Base-by-base conservation (phyloP, 2,888 invertebrate species). In the Gari tellinella region DNA sequence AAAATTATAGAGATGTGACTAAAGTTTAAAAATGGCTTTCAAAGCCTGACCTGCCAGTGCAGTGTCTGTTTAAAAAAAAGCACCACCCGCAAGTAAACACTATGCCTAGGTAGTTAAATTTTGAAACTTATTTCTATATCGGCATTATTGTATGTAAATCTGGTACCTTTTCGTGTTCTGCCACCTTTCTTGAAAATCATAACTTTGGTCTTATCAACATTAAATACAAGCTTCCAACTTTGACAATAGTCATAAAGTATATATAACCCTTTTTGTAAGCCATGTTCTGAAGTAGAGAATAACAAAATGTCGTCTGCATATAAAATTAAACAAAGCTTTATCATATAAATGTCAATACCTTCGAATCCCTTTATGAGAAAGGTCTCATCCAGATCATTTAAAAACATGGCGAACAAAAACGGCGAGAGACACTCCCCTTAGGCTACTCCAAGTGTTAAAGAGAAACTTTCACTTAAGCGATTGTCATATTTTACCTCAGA, bases 11-110 rank as follows among this genome's bases (percentile, higher is more conserved):
- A 68, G 38, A 19, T 61, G 49, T 55, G 60, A 55, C 5, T 68
- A 57, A 38, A 69, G 31, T 31, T 56, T 63, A 56, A 57, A 68
- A 7, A 68, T 62, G 4, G 56, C 61, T 49, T 61, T 61, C 19
- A 46, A 38, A 1, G 52, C 51, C 45, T 58, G 66, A 14, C 51
- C 66, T 14, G 51, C 66, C 21, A 66, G 4, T 15, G 43, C 21
- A 21, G 26, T 58, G 14, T 58, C 41, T 15, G 53, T 43, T 31
- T 63, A 26, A 17, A 23, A 8, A 43, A 63, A 52, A 31, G 45
- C 45, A 1, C n/a, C 45, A 45, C 1, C 43, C 53, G 1, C 21
- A 3, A 15, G 52, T 41, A 45, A 63, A 53, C 0, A 26, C 53
- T 19, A 63, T 43, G 17, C 52, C 52, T 46, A 63, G 46, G 21